Base-by-base conservation (phyloP, 1,140 invertebrate species). In the Eriocheir sinensis region DNA sequence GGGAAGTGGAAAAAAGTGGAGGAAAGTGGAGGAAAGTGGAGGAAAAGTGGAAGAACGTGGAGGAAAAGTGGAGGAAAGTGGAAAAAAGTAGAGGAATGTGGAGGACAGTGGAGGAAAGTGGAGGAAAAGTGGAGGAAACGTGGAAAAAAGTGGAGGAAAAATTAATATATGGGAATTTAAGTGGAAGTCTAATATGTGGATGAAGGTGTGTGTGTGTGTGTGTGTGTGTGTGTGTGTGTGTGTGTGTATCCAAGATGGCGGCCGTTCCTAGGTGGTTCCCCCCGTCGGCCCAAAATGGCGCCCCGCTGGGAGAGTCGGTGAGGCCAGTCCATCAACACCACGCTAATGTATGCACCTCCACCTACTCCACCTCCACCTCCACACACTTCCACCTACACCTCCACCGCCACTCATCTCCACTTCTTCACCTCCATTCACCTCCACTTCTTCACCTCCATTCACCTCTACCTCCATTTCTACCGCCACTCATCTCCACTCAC, bases 221-320 rank as follows among this genome's bases (percentile, higher is more conserved):
- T 9, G 72, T 60, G 41, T 80, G 80, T 32, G 72, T 80, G 40
- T 30, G 40, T 44, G n/a, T 38, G 60, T 38, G 32, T 3, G 44
- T 53, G 3, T 48, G 17, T 53, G 36, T 30, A 12, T 27, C 53
- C 91, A 93, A 93, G 91, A 93, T 93, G 91, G 91, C 91, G 91
- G 80, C 72, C 38, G n/a, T n/a, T n/a, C n/a, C n/a, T n/a, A n/a
- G n/a, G 2, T 2, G 40, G 91, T 80, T 83, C 80, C 91, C 38
- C 91, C 53, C 2, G n/a, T 44, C 36, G 32, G 32, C 48, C 80
- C 91, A 93, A 93, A 93, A 93, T 93, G 91, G 91, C 44, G 80
- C 72, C 91, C 91, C 81, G 91, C 80, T 85, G 91, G 3, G 91
- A 40, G 81, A n/a, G 79, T 81, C 60, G 81, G 90, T 21, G n/a